Conservation (phyloP, 2,888 invertebrate species). For the Dicyrtoma fusca region DNA sequence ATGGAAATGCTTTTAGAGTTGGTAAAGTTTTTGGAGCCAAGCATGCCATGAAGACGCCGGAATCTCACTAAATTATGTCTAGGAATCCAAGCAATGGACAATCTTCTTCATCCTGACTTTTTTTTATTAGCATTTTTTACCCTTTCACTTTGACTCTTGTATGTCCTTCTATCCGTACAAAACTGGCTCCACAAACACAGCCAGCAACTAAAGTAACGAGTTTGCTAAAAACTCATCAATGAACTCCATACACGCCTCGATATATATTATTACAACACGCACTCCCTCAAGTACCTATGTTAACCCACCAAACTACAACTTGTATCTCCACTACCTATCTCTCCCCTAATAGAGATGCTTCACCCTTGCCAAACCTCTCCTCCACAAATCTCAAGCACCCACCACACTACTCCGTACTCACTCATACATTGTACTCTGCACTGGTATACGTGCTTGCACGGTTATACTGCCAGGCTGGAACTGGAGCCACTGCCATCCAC, state of each 20-base stretch:
- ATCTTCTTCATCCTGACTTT: constrained; percentile 42
- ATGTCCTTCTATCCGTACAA: background rate
- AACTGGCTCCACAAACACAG: background rate
- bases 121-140: constrained; percentile 50
- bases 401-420: no score
- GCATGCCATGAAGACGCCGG: constrained; percentile 40
- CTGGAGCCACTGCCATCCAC: no score
- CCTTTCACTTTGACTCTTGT: constrained; percentile 13
- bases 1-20: constrained; percentile 50
- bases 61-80: constrained; percentile 56
- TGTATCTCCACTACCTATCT: background rate
- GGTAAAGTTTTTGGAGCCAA: constrained; percentile 21
- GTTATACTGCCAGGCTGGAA: no score
- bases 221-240: constrained; percentile 29
- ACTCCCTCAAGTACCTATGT: background rate
- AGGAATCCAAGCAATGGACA: constrained; percentile 42
- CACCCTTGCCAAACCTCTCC: background rate
- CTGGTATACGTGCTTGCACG: no score
- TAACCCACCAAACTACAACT: background rate
- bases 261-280: background rate
- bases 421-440: no score
- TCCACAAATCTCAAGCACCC: no score
- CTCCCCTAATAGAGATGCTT: background rate
- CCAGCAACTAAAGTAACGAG: background rate
- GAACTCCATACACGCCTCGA: constrained; percentile 6